Conservation (phyloP, 2,888 invertebrate species). For the Acleris emargana region DNA sequence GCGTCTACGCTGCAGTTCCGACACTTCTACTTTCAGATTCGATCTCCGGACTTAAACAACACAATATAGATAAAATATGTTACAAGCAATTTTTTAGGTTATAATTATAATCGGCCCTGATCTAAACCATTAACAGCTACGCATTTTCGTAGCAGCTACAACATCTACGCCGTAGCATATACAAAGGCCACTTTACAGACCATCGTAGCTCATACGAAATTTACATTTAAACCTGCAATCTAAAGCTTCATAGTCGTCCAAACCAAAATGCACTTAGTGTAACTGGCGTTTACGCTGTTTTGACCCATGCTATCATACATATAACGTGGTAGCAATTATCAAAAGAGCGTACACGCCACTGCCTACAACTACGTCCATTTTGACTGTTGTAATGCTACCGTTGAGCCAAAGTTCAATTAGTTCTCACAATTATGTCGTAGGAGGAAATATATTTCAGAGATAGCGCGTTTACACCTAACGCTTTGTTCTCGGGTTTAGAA, state of each 20-base stretch:
- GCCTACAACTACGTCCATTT: conserved; percentile 5
- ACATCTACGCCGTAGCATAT: conserved; percentile 8
- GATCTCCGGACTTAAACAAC: too few relatives aligned
- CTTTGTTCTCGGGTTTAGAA: conserved; percentile 21
- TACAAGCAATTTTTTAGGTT: too few relatives aligned
- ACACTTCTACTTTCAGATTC: too few relatives aligned
- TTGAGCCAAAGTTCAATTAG: conserved; percentile 35
- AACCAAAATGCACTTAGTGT: too few relatives aligned
- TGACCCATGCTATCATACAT: not conserved
- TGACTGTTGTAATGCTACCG: conserved; percentile 29
- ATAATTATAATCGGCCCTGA: too few relatives aligned
- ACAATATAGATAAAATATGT: too few relatives aligned
- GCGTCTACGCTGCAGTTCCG: too few relatives aligned
- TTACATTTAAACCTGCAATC: conserved; percentile 26
- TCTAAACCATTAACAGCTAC: not conserved
- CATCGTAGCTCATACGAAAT: too few relatives aligned
- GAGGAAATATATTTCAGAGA: conserved; percentile 26
- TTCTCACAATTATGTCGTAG: conserved; percentile 33
- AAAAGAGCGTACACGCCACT: not conserved
- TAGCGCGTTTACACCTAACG: conserved; percentile 33
- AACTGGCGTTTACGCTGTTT: too few relatives aligned
- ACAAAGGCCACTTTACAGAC: conserved; percentile 33
- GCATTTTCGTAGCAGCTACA: conserved; percentile 1
- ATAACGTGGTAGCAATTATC: not conserved
- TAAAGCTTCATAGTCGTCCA: not conserved